Base-by-base conservation (phyloP, 35 echinoderm and acorn worm species). In the Ophiothrix spiculata region DNA sequence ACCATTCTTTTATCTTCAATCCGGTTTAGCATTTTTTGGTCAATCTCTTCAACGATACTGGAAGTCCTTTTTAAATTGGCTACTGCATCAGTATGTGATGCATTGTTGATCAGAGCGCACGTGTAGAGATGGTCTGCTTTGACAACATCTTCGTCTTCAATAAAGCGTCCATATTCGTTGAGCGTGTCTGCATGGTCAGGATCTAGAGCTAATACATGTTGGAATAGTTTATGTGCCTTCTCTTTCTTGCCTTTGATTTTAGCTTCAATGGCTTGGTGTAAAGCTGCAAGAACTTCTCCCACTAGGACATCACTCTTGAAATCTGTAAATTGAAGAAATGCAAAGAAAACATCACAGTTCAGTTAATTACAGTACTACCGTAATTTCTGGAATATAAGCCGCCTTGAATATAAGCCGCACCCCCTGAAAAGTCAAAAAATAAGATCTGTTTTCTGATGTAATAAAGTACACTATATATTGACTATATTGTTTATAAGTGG, bases 141-240 rank as follows among this genome's bases (percentile, higher is more conserved):
- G 0, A 99, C 78, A 15, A 99, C 64, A 54, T 99, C 96, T 36
- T 99, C 92, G 1, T 87, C 87, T 34, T 99, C 96, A 0, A 99
- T 38, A 37, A 99, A 94, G 39, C 94, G 88, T 8, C 96, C 96
- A 34, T 99, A 99, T 33, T 94, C 92, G 35, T 91, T 99, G 73
- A 99, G 79, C 13, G 92, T 83, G 38, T 99, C 96, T 8, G 90
- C 79, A 77, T 99, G 92, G 54, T 86, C 78, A 12, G 96, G 96
- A 41, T 99, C 96, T 0, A 99, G 69, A 0, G 92, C 96, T 29
- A 99, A 75, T 14, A 92, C 96, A 90, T 99, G 96, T 75, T 94
- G 81, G 83, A 99, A 99, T 2, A 99, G 85, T 56, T 99, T 99
- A 31, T 91, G 81, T 19, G 96, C 96, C 45, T 94, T 99, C 33